phyloP scores from a whole-genome alignment of 2,888 invertebrate species.

The Platycheirus albimanus region DNA sequence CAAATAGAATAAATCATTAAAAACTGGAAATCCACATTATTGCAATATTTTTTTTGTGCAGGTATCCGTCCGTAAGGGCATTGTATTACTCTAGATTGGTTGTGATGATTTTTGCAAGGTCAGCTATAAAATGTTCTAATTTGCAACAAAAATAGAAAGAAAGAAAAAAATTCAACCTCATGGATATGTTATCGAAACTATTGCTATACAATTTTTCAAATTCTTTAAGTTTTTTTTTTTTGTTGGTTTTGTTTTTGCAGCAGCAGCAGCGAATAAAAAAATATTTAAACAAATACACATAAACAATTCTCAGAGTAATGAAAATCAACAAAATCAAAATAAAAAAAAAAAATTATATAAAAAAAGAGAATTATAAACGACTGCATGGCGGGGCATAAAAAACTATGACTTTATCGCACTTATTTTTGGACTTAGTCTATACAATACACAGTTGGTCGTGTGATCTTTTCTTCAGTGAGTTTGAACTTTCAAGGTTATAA shows the following conservation, averaged over 20 bases:
- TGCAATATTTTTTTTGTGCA: conserved; percentile 33
- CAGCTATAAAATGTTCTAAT: conserved; percentile 68
- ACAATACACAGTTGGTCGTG: conserved; percentile 56
- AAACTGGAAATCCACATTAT: conserved; percentile 60
- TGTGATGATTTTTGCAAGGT: conserved; percentile 31
- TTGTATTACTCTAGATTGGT: conserved; percentile 25
- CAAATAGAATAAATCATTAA: conserved; percentile 21
- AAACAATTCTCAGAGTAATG: conserved; percentile 12
- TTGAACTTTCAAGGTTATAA: conserved; percentile 74
- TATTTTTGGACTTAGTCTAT: conserved; percentile 73
- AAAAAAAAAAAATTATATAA: conserved; percentile 3
- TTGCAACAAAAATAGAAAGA: conserved; percentile 48
- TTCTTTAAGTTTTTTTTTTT: conserved; percentile 48
- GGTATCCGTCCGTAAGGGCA: conserved; percentile 45
- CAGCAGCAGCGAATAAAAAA: conserved; percentile 27
- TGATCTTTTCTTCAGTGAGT: conserved; percentile 64
- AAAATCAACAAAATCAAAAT: conserved; percentile 29
- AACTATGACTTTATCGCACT: conserved; percentile 74
- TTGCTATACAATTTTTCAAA: conserved; percentile 61
- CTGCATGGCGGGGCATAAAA: conserved; percentile 66
- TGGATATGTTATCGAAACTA: conserved; percentile 54
- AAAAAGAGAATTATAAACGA: conserved; percentile 44
- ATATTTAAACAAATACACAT: conserved; percentile 13
- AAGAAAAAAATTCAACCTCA: conserved; percentile 34
- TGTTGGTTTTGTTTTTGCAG: too few relatives aligned